phyloP scores from a whole-genome alignment of 2,113 vertebrate species.

The Chascanopsetta lugubris region DNA sequence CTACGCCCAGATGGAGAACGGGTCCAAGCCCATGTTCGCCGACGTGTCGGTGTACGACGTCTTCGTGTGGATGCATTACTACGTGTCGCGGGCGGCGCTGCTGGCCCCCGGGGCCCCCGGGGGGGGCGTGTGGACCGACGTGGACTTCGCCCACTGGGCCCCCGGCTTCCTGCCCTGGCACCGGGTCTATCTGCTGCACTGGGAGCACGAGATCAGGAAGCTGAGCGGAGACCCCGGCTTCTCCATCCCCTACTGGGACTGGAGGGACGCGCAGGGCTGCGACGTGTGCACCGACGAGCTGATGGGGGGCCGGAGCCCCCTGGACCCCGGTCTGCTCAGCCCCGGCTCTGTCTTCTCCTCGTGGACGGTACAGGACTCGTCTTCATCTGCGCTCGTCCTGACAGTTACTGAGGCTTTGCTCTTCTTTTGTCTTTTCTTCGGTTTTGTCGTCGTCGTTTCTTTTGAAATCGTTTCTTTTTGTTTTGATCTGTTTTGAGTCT shows the following conservation, averaged over 20 bases:
- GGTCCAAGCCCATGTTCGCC: constrained; percentile 86
- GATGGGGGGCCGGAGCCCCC: constrained; percentile 86
- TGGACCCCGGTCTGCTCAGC: constrained; percentile 85
- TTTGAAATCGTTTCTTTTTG: no score
- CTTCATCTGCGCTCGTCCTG: no score
- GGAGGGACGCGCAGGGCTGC: constrained; percentile 89
- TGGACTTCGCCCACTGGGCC: constrained; percentile 95
- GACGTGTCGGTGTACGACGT: constrained; percentile 88
- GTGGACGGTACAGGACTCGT: no score
- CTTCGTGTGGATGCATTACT: constrained; percentile 98
- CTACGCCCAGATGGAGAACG: constrained; percentile 88
- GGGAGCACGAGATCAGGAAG: constrained; percentile 91
- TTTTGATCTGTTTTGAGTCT: no score
- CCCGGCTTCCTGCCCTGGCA: constrained; percentile 95
- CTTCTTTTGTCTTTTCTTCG: no score
- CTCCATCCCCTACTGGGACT: constrained; percentile 96
- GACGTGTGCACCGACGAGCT: constrained; percentile 90
- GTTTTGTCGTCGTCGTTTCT: no score
- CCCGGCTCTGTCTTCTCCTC: constrained; percentile 92
- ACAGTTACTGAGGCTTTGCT: no score
- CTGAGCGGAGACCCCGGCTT: constrained; percentile 87
- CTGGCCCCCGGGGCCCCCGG: constrained; percentile 87
- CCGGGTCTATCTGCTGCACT: constrained; percentile 87
- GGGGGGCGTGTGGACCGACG: constrained; percentile 83
- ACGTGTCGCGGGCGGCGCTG: constrained; percentile 87